phyloP scores from a whole-genome alignment of 2,797 vertebrate genomes.

The Kryptolebias ocellatus region DNA sequence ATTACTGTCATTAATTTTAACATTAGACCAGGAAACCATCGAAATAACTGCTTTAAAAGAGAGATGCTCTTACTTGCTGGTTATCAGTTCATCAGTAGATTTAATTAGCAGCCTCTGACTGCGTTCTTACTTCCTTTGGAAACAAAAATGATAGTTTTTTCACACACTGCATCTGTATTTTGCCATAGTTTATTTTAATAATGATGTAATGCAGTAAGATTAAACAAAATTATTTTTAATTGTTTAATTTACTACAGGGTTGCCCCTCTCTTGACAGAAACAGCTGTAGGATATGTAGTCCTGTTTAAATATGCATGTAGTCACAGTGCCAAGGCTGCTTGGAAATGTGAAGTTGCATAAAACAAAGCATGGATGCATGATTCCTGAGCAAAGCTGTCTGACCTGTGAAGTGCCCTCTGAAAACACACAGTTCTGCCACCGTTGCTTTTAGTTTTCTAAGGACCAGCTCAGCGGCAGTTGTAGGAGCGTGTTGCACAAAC shows the following conservation, averaged over 20 bases:
- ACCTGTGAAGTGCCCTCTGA: not conserved
- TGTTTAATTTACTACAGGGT: not conserved
- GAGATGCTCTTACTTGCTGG: too few species aligned
- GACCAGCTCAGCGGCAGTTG: constrained; percentile 20
- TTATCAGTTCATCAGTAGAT: too few species aligned
- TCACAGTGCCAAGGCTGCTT: not conserved
- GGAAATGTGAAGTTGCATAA: not conserved
- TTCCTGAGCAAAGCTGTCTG: not conserved
- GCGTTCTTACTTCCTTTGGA: too few species aligned
- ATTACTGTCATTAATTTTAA: too few species aligned
- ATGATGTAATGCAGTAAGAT: too few species aligned
- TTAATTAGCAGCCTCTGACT: too few species aligned
- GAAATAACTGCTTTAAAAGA: too few species aligned
- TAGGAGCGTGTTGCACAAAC: constrained; percentile 28
- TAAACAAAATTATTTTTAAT: too few species aligned
- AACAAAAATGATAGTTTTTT: too few species aligned
- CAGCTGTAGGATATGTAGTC: not conserved
- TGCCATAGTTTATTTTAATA: too few species aligned
- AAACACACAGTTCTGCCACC: not conserved
- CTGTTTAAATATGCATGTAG: not conserved
- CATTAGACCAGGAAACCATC: too few species aligned
- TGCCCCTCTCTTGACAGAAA: not conserved
- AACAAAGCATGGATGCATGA: constrained; percentile 2
- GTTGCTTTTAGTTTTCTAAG: constrained; percentile 17
- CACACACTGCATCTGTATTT: too few species aligned